phyloP scores from a whole-genome alignment of 2,888 invertebrate species.

The Tanytarsus gracilentus region DNA sequence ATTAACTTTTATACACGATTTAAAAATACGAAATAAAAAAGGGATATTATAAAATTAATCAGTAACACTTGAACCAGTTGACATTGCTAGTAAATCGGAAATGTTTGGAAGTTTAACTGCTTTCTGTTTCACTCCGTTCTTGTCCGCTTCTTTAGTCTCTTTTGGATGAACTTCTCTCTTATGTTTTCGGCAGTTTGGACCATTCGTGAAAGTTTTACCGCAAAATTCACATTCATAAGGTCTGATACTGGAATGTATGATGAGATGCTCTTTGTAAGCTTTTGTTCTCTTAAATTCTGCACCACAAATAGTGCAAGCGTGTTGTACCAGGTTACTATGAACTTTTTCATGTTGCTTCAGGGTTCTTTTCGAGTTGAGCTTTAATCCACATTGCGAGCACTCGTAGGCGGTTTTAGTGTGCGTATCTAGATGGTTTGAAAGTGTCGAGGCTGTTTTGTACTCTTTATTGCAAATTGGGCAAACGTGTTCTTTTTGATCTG shows the following conservation, averaged over 20 bases:
- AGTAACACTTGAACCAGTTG: too few relatives aligned
- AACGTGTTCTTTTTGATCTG: neutral
- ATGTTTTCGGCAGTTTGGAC: constrained; percentile 22
- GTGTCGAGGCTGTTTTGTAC: neutral
- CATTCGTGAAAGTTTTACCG: constrained; percentile 19
- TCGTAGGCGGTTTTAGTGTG: neutral
- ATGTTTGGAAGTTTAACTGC: constrained; percentile 4
- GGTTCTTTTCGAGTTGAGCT: constrained; percentile 12
- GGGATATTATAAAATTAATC: too few relatives aligned
- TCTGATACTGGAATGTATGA: constrained; percentile 4
- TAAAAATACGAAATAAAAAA: neutral
- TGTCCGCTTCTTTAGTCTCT: constrained; percentile 6
- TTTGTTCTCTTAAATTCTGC: constrained; percentile 18
- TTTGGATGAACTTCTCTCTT: constrained; percentile 20
- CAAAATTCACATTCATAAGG: constrained; percentile 22
- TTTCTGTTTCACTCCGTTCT: neutral
- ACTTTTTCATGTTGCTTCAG: neutral
- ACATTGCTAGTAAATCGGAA: neutral
- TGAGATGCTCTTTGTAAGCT: constrained; percentile 14
- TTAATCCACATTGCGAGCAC: neutral
- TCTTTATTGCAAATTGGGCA: constrained; percentile 12
- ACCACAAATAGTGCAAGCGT: neutral
- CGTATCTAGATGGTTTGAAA: constrained; percentile 19
- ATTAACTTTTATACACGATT: too few relatives aligned
- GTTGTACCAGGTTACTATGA: neutral